phyloP scores from a whole-genome alignment of 2,113 vertebrate genomes.

The Cricetomys ansorgei region DNA sequence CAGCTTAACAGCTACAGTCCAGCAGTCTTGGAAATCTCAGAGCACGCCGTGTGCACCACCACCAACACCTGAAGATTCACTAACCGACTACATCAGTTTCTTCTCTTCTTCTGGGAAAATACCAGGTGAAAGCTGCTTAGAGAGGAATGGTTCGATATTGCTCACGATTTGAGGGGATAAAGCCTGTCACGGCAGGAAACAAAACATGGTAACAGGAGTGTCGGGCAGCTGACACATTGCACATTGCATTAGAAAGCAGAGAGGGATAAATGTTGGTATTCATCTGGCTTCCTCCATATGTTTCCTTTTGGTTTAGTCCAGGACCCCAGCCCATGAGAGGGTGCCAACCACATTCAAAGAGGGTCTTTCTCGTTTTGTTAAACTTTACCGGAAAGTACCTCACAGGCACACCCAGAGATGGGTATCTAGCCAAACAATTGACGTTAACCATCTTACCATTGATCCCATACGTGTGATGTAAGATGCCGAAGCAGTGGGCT shows the following conservation, averaged over 20 bases:
- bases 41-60: not conserved
- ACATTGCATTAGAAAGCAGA: not conserved
- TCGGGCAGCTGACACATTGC: not conserved
- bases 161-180: not conserved
- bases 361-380: not conserved
- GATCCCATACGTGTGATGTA: not conserved
- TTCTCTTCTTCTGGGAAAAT: not conserved
- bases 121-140: not conserved
- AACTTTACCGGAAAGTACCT: not conserved
- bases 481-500: not conserved
- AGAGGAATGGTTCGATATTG: not conserved
- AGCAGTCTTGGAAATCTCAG: fast-evolving
- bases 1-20: too few species aligned
- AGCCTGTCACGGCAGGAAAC: not conserved
- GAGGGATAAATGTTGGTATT: not conserved
- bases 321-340: too few species aligned
- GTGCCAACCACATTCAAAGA: not conserved
- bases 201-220: not conserved
- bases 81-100: not conserved
- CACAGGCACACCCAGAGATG: not conserved
- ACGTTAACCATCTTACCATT: not conserved
- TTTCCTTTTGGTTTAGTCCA: not conserved
- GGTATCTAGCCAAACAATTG: not conserved
- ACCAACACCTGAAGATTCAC: not conserved
- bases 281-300: not conserved